phyloP scores from a whole-genome alignment of 2,797 vertebrate genomes.

The Scomberomorus guttatus region DNA sequence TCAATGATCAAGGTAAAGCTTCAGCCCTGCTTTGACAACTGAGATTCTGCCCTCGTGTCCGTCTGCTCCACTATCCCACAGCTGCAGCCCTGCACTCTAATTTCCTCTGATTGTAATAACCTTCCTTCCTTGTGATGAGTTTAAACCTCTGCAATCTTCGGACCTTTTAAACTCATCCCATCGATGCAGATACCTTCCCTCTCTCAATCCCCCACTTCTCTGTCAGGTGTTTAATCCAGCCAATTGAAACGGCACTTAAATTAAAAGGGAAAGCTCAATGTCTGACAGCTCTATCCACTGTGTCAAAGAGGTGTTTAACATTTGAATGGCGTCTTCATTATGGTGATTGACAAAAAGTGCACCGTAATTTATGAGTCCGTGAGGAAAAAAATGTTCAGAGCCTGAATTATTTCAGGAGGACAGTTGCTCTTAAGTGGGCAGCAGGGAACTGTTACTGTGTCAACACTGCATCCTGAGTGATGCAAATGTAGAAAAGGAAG shows the following conservation, averaged over 20 bases:
- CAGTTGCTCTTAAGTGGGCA: conserved; percentile 8
- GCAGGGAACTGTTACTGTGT: not conserved
- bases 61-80: not conserved
- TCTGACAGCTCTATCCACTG: conserved; percentile 12
- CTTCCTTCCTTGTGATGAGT: conserved; percentile 7
- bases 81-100: not conserved
- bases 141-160: conserved; percentile 12
- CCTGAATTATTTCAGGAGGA: conserved; percentile 7
- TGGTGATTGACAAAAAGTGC: conserved; percentile 28
- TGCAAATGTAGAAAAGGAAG: not conserved
- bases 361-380: conserved; percentile 18
- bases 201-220: not conserved
- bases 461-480: conserved; percentile 9
- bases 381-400: not conserved
- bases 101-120: conserved; percentile 1
- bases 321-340: conserved; percentile 46
- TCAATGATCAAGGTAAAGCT: conserved; percentile 35
- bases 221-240: conserved; percentile 55
- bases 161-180: conserved; percentile 37
- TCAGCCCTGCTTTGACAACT: not conserved
- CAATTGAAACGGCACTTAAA: conserved; percentile 36
- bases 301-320: conserved; percentile 48
- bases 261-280: conserved; percentile 30
- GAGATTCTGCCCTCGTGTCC: not conserved
- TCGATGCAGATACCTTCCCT: conserved; percentile 16